Conservation (phyloP, 2,113 vertebrate genomes). For the Corapipo altera region DNA sequence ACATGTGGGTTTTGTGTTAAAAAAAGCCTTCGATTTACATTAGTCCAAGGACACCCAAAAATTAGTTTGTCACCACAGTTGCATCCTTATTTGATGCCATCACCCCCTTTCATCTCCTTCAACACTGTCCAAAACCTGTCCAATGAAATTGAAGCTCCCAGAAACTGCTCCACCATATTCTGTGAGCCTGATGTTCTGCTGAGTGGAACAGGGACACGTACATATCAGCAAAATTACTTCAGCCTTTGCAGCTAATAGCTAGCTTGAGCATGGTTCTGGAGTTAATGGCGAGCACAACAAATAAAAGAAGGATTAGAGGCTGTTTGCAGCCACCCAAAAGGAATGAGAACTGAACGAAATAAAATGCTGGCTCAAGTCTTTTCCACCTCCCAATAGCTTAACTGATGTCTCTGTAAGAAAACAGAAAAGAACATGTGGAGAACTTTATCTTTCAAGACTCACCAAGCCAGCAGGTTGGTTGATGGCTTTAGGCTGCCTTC, state of each 20-base stretch:
- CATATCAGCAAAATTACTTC: neutral
- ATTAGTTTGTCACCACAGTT: neutral
- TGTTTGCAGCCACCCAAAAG: neutral
- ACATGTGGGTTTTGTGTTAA: neutral
- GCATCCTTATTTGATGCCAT: neutral
- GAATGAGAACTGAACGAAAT: neutral
- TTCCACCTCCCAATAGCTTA: neutral
- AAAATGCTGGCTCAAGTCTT: neutral
- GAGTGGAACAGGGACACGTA: neutral
- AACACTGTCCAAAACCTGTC: neutral
- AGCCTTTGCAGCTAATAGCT: neutral
- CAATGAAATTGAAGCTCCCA: neutral
- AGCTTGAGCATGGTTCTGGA: neutral
- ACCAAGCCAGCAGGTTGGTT: neutral
- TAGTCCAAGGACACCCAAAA: neutral
- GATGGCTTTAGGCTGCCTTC: neutral
- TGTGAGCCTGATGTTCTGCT: neutral
- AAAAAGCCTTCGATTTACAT: neutral
- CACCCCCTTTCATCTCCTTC: neutral
- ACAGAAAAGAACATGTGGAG: neutral
- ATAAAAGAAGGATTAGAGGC: neutral
- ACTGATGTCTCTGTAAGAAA: neutral
- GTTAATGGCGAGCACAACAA: neutral
- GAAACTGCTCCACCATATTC: neutral
- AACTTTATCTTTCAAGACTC: neutral